Conservation (phyloP, 2,888 invertebrate genomes). For the Spicauda simplicius region DNA sequence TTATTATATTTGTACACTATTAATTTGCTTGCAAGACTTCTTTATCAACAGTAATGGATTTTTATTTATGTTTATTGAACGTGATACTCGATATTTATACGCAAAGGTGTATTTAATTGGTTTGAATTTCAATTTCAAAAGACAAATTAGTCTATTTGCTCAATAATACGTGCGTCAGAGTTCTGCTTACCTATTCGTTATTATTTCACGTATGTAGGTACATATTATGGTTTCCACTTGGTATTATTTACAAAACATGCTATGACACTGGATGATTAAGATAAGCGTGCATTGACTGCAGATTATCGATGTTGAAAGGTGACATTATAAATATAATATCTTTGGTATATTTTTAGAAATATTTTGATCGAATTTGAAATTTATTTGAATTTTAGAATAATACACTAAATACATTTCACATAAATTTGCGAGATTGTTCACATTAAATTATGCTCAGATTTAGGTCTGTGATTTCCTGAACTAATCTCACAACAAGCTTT, state of each 20-base stretch:
- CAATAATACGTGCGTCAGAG: background rate
- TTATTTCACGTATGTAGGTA: no score
- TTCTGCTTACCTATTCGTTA: background rate
- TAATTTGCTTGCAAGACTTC: no score
- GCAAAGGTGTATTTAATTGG: background rate
- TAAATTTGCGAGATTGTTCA: no score
- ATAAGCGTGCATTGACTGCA: conserved; percentile 40
- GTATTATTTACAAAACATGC: background rate
- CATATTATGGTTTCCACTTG: no score
- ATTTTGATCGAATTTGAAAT: no score
- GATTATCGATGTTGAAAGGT: conserved; percentile 4
- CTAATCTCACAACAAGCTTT: no score
- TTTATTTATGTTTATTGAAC: background rate
- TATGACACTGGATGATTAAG: background rate
- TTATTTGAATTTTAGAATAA: no score
- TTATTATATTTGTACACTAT: no score
- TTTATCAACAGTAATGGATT: background rate
- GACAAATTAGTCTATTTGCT: background rate
- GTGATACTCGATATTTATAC: background rate
- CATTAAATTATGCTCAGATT: no score
- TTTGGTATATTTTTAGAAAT: no score
- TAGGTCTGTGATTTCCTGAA: no score
- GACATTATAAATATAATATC: background rate
- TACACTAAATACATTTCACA: no score
- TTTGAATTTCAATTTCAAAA: conserved; percentile 12